Evolutionary conservation across 1,140 invertebrate genomes (phyloP).

Genomic region (Cydia fagiglandana): DNA sequence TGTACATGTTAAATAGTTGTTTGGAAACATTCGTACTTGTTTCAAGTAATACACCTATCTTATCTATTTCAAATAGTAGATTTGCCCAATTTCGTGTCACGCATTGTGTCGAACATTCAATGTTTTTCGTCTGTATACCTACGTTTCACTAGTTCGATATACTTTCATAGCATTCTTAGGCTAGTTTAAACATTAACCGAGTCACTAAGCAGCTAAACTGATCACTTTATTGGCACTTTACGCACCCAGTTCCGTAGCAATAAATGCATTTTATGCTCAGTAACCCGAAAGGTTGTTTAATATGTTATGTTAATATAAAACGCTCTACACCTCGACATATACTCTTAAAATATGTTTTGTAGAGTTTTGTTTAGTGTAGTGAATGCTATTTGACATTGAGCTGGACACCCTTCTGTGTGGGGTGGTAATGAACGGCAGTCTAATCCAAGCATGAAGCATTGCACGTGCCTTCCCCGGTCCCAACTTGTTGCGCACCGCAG

Average conservation of each 20-base stretch:
- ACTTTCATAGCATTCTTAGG: background rate
- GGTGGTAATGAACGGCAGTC: background rate
- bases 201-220: background rate
- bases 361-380: background rate
- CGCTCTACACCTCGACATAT: background rate
- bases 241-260: background rate
- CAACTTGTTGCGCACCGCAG: conserved; percentile 44
- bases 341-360: background rate
- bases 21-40: background rate
- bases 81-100: conserved; percentile 1
- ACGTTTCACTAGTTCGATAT: background rate
- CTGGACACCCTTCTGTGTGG: background rate
- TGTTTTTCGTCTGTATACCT: background rate
- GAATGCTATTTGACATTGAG: background rate
- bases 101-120: background rate
- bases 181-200: background rate
- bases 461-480: conserved; percentile 41
- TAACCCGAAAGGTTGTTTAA: background rate
- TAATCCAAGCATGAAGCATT: conserved; percentile 28
- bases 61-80: too few relatives aligned
- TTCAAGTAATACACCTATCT: background rate
- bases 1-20: background rate
- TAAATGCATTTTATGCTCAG: background rate
- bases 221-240: background rate
- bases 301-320: background rate